phyloP scores from a whole-genome alignment of 2,797 vertebrate genomes.

The Enteromius unitaeniatus region DNA sequence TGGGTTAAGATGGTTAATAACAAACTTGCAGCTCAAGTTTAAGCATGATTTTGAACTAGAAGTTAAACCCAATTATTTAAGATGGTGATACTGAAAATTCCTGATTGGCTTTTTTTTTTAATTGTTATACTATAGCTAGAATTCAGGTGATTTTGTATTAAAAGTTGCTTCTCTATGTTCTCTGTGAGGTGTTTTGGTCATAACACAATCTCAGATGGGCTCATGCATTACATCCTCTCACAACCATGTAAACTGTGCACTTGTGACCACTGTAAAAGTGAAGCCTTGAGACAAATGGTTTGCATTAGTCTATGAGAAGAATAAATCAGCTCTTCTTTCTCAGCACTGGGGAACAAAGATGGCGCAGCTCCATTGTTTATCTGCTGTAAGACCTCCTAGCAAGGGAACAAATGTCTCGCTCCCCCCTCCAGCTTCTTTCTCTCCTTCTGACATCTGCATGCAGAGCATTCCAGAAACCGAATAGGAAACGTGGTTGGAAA shows the following conservation, averaged over 20 bases:
- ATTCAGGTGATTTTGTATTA: not conserved
- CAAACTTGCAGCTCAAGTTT: not conserved
- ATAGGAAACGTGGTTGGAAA: not conserved
- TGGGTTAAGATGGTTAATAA: not conserved
- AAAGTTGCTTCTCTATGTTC: not conserved
- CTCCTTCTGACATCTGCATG: constrained; percentile 1
- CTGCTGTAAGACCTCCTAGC: constrained; percentile 38
- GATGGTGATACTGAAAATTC: not conserved
- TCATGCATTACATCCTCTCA: constrained; percentile 9
- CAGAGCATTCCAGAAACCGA: constrained; percentile 19
- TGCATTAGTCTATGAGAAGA: constrained; percentile 32
- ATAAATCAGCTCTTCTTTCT: constrained; percentile 43
- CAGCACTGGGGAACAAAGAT: constrained; percentile 4
- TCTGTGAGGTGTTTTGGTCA: not conserved
- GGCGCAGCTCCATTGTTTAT: constrained; percentile 40
- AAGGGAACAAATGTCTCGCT: constrained; percentile 13
- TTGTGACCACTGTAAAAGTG: constrained; percentile 23
- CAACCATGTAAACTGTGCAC: constrained; percentile 14
- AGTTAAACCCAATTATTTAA: not conserved
- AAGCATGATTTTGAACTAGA: constrained; percentile 12
- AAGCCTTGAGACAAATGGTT: constrained; percentile 34
- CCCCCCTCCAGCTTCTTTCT: not conserved
- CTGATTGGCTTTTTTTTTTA: not conserved
- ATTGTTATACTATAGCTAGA: not conserved
- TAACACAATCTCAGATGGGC: not conserved